These are phyloP conservation scores for Dascillus cervinus DNA, from an alignment of 2,888 invertebrate species.

Conservation along the genomic window DNA sequence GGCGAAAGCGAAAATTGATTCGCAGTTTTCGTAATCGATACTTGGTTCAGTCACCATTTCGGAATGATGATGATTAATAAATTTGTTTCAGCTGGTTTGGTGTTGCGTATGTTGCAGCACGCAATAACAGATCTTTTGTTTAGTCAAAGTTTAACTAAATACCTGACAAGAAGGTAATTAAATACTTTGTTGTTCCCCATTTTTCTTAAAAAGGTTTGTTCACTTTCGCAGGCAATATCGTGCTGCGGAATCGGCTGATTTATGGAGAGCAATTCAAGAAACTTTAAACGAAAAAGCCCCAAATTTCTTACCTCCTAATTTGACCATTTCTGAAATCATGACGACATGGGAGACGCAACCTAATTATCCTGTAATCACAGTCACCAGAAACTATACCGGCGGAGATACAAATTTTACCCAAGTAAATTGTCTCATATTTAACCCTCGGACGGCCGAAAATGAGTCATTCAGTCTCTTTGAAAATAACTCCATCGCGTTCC, in stretches of 20 bases:
- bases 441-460: too few species aligned
- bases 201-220: background rate
- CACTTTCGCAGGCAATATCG: constrained; percentile 8
- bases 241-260: constrained; percentile 4
- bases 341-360: constrained; percentile 10
- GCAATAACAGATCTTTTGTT: background rate
- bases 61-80: too few species aligned
- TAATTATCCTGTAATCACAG: constrained; percentile 11
- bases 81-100: background rate
- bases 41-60: too few species aligned
- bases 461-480: too few species aligned
- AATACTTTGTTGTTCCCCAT: background rate
- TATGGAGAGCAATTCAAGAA: constrained; percentile 9
- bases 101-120: background rate
- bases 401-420: constrained; percentile 6
- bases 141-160: background rate
- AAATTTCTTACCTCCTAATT: constrained; percentile 3
- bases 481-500: too few species aligned
- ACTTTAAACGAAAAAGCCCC: constrained; percentile 5
- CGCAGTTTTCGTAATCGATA: too few species aligned
- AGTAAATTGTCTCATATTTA: too few species aligned
- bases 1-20: too few species aligned
- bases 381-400: constrained; percentile 10
- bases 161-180: background rate
- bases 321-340: constrained; percentile 8